Conservation (phyloP, 2,797 vertebrate genomes). For the Gymnothorax reevesii region DNA sequence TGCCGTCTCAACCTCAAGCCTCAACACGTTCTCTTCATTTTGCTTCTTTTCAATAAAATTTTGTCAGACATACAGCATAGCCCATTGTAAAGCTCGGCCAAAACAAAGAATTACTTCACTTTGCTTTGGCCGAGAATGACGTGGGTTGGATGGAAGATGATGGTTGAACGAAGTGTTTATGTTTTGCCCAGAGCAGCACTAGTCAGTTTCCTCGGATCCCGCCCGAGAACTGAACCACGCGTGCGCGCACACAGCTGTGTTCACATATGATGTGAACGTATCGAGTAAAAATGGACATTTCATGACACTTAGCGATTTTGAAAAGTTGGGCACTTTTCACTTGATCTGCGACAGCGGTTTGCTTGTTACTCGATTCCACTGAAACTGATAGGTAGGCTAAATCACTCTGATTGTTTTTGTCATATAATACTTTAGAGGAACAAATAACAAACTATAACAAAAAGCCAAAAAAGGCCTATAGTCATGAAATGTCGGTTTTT, state of each 20-base stretch:
- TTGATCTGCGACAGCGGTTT: no score
- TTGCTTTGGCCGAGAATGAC: not conserved
- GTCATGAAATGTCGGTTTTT: no score
- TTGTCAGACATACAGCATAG: conserved; percentile 15
- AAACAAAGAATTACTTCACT: conserved; percentile 20
- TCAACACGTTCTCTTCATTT: conserved; percentile 53
- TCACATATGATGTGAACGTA: not conserved
- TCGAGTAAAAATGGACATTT: not conserved
- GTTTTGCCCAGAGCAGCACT: not conserved
- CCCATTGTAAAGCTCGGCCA: not conserved
- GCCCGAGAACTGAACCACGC: not conserved
- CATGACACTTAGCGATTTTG: no score
- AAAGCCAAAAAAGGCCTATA: no score
- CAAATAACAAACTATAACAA: no score
- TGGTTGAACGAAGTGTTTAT: not conserved
- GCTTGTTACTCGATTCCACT: no score
- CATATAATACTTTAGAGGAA: no score
- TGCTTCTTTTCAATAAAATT: conserved; percentile 59
- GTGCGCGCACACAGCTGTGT: not conserved
- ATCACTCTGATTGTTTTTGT: no score
- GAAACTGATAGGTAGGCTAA: no score
- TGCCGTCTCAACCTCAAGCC: conserved; percentile 59
- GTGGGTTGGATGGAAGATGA: not conserved
- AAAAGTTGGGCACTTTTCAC: no score
- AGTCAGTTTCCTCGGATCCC: not conserved